Evolutionary conservation across 1,140 invertebrate genomes (phyloP).

Genomic region (Eriocheir sinensis): DNA sequence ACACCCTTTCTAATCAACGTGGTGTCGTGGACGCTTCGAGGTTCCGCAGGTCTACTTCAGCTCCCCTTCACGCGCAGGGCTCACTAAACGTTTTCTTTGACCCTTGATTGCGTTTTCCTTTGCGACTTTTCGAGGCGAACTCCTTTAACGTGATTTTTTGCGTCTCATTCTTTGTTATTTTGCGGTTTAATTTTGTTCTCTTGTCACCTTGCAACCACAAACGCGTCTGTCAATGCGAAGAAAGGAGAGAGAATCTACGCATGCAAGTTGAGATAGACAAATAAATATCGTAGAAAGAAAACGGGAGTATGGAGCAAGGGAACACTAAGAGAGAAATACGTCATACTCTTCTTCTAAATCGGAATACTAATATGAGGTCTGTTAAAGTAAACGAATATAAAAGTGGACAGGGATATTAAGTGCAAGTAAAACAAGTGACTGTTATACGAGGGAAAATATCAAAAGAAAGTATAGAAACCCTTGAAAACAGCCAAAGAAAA

Average conservation of each 20-base stretch:
- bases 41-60: not conserved
- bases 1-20: too few relatives aligned
- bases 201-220: slow-evolving; percentile 2
- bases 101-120: not conserved
- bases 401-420: not conserved
- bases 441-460: too few relatives aligned
- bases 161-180: not conserved
- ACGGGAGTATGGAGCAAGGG: too few relatives aligned
- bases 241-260: too few relatives aligned
- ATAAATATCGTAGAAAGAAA: too few relatives aligned
- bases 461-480: not conserved
- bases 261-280: too few relatives aligned
- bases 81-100: slow-evolving; percentile 9
- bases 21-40: not conserved
- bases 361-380: not conserved
- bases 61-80: not conserved
- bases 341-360: not conserved
- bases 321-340: not conserved
- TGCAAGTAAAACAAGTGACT: not conserved
- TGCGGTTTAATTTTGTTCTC: not conserved
- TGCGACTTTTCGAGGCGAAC: not conserved
- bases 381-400: not conserved
- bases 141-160: not conserved
- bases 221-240: not conserved
- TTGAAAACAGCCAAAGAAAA: not conserved